A percentile compares a stretch with the other conserved stretches of the same genome.
These are phyloP conservation scores for Emydura subglobosa DNA, from an alignment of 2,113 vertebrate species.

Conservation along the genomic window DNA sequence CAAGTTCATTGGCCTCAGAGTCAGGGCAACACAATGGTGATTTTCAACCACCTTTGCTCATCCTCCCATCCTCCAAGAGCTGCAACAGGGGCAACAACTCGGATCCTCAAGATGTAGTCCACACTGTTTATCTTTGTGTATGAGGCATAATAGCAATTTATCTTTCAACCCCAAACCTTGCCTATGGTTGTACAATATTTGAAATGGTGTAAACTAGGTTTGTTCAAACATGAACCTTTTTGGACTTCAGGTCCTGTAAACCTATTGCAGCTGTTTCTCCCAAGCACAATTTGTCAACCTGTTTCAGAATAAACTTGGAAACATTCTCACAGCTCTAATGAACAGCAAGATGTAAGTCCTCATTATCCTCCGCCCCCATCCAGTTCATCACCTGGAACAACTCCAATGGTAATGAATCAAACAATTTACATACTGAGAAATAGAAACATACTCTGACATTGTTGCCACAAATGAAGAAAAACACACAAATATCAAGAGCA, in stretches of 20 bases:
- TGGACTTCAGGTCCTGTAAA: neutral
- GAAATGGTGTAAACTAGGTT: neutral
- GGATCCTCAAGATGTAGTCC: rapidly evolving
- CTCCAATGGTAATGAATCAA: neutral
- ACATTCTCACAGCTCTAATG: neutral
- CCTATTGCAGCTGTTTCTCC: rapidly evolving
- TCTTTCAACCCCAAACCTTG: neutral
- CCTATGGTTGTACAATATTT: neutral
- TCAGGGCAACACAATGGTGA: neutral
- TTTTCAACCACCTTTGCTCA: neutral
- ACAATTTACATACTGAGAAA: neutral
- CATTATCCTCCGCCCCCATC: neutral
- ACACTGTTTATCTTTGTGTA: neutral
- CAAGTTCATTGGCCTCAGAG: neutral
- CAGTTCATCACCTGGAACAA: neutral
- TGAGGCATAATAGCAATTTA: rapidly evolving
- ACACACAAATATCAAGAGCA: neutral
- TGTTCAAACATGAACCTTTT: neutral
- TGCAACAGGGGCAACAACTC: neutral
- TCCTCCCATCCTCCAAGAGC: neutral
- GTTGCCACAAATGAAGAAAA: neutral
- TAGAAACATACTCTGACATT: neutral
- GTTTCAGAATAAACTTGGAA: neutral
- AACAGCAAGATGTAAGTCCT: neutral
- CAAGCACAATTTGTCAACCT: neutral